phyloP scores from a whole-genome alignment of 2,113 vertebrate genomes.

The Saccopteryx bilineata region DNA sequence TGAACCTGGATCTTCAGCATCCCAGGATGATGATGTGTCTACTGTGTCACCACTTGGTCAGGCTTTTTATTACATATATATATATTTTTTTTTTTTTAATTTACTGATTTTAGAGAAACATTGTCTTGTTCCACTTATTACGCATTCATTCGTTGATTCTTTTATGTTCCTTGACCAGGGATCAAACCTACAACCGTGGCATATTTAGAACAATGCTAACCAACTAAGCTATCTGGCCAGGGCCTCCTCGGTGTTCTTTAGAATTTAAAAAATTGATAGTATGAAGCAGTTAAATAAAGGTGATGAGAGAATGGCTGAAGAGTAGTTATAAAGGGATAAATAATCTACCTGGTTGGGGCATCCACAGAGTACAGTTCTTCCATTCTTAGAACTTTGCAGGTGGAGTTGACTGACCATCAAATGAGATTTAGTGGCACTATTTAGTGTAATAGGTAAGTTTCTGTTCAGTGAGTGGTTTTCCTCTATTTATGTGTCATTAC shows the following conservation, averaged over 20 bases:
- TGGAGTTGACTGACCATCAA: background rate
- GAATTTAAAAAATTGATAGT: background rate
- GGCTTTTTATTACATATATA: too few relatives aligned
- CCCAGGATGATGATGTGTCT: too few relatives aligned
- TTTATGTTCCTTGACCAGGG: too few relatives aligned
- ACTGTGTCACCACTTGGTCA: too few relatives aligned
- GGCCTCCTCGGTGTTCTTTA: background rate
- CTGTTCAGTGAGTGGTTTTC: background rate
- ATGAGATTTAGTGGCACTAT: background rate
- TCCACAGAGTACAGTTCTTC: background rate
- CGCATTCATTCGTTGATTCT: too few relatives aligned
- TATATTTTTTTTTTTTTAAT: too few relatives aligned
- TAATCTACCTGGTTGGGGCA: background rate
- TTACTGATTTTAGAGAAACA: too few relatives aligned
- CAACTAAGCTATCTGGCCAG: too few relatives aligned
- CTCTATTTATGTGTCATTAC: slow-evolving; percentile 64
- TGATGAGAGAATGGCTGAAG: background rate
- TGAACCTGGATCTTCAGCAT: too few relatives aligned
- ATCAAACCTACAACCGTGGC: too few relatives aligned
- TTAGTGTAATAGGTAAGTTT: background rate
- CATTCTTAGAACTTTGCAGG: background rate
- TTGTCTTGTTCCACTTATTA: too few relatives aligned
- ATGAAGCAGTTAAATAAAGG: background rate
- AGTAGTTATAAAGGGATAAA: background rate
- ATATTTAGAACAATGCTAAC: too few relatives aligned